These are phyloP conservation scores for Drosophila melanogaster DNA, from an alignment of 1,140 invertebrate genomes.

Conservation along the genomic window Release_6_plus_ISO1_MT NC_004354.4:14725001-14725500, in stretches of 20 bases:
- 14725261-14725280: no score
- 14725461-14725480: slow-evolving; percentile 34
- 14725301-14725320: not conserved
- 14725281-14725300: no score
- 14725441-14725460: slow-evolving; percentile 66
- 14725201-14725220: not conserved
- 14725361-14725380: slow-evolving; percentile 49
- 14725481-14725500: not conserved
- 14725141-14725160: slow-evolving; percentile 65
- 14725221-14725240: no score
- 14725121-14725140: slow-evolving; percentile 18
- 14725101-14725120: slow-evolving; percentile 4
- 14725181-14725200: slow-evolving; percentile 10
- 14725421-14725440: slow-evolving; percentile 13
- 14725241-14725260: no score
- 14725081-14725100: slow-evolving; percentile 35
- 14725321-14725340: not conserved
- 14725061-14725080: slow-evolving; percentile 76
- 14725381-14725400: slow-evolving; percentile 61
- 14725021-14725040: slow-evolving; percentile 21
- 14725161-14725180: slow-evolving; percentile 62
- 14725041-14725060: slow-evolving; percentile 63
- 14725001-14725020: not conserved
- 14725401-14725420: slow-evolving; percentile 59
- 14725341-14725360: not conserved